Evolutionary conservation across 2,797 vertebrate species (phyloP).

Genomic region (Fundulus diaphanus): DNA sequence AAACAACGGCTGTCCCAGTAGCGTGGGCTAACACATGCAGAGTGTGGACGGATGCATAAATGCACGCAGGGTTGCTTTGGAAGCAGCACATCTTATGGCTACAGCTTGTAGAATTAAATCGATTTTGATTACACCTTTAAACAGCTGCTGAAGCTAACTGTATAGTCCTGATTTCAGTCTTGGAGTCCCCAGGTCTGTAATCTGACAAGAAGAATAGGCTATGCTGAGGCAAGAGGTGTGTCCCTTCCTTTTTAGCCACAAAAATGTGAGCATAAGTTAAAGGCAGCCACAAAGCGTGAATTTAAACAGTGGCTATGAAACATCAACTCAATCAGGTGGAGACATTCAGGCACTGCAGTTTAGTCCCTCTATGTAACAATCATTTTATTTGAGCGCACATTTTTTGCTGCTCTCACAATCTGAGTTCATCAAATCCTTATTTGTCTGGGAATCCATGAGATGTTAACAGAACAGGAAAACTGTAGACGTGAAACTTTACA

Average conservation of each 20-base stretch:
- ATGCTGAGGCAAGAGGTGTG: neutral
- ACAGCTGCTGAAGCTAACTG: neutral
- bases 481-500: too few relatives aligned
- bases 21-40: constrained; percentile 17
- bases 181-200: neutral
- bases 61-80: neutral
- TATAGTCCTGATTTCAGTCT: neutral
- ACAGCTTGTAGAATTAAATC: neutral
- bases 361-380: neutral
- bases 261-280: neutral
- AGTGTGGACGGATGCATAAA: neutral
- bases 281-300: neutral
- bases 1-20: constrained; percentile 30
- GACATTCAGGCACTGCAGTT: neutral
- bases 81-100: neutral
- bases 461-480: too few relatives aligned
- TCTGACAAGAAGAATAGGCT: neutral
- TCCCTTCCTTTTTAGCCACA: neutral
- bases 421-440: neutral
- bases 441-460: too few relatives aligned
- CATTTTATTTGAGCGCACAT: neutral
- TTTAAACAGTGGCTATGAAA: neutral
- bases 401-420: neutral
- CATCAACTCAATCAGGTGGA: neutral
- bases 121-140: neutral